A percentile compares a stretch with the other conserved stretches of the same genome.
Conservation (phyloP, 1,140 invertebrate species). For the Schmidtea mediterranea region DNA sequence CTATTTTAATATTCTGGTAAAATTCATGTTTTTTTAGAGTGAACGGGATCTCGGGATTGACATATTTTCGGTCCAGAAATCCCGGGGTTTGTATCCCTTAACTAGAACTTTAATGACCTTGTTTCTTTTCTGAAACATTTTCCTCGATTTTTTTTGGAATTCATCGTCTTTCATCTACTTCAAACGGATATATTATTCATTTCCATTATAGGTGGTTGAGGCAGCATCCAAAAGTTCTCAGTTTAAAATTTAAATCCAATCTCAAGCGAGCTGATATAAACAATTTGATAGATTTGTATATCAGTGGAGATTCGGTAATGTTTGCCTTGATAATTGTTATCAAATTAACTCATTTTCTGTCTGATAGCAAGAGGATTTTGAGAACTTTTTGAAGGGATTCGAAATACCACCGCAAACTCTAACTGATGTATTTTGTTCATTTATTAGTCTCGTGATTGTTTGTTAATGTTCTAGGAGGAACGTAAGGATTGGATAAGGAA, state of each 20-base stretch:
- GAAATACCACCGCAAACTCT: conserved; percentile 9
- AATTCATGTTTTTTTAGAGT: conserved; percentile 84
- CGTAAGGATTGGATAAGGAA: conserved; percentile 47
- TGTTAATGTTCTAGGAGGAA: conserved; percentile 33
- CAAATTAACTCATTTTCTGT: not conserved
- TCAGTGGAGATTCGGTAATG: conserved; percentile 54
- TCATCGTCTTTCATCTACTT: too few relatives aligned
- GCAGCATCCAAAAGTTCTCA: conserved; percentile 56
- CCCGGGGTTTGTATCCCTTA: not conserved
- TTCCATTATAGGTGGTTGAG: conserved; percentile 82
- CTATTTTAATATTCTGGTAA: too few relatives aligned
- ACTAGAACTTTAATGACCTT: not conserved
- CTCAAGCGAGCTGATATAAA: conserved; percentile 70
- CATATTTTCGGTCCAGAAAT: conserved; percentile 29
- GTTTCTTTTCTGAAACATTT: not conserved
- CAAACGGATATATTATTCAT: too few relatives aligned
- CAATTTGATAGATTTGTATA: conserved; percentile 81
- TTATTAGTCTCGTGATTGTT: too few relatives aligned
- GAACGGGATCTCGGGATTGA: conserved; percentile 91
- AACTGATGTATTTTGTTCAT: not conserved
- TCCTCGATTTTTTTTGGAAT: too few relatives aligned
- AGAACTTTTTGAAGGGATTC: conserved; percentile 7
- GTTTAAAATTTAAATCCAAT: conserved; percentile 59
- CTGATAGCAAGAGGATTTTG: conserved; percentile 5
- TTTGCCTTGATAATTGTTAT: conserved; percentile 7